Evolutionary conservation across 2,888 invertebrate species (phyloP), one percentile per base, ranked within the genome.

Genomic region (Digitonthophagus gazella): DNA sequence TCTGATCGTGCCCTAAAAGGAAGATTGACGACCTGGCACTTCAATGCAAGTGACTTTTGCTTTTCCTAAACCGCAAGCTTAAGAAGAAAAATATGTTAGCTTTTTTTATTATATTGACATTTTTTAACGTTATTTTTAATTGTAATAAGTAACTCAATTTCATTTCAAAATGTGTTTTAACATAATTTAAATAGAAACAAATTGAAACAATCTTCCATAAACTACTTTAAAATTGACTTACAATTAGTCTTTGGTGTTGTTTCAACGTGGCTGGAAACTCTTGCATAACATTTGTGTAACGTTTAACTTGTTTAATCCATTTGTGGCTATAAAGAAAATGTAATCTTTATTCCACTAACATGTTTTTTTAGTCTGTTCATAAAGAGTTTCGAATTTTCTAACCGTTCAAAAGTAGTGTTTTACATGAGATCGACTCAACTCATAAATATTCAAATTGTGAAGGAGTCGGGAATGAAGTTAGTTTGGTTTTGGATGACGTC

Each of bases 391-490:
- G 3, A 22, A 22, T 4, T 8, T 3, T 44, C 28, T 8, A 44
- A 2, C 3, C n/a, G n/a, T n/a, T n/a, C n/a, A n/a, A n/a, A n/a
- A n/a, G n/a, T 16, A 57, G 16, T 57, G 11, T 11, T 67, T 64
- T 64, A 55, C 55, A 56, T 65, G 16, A 65, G 68, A 69, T 18
- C 16, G 55, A 61, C 54, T 69, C 28, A 55, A 58, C 69, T 69
- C 69, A 69, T 69, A 69, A 69, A 69, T 69, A 69, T 69, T 69
- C 69, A 69, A 69, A 69, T 69, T 54, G 54, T 18, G 56, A 19
- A 28, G 55, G 57, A 64, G 28, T 66, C 8, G 44, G 65, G 20
- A 8, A 4, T 19, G 28, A 65, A 44, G 65, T 69, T 69, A 19
- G 63, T 28, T 6, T 28, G 58, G 61, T 58, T 69, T 66, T 65